These are phyloP conservation scores for Didymodactylos carnosus DNA, from an alignment of 2,888 invertebrate species.

Conservation along the genomic window DNA sequence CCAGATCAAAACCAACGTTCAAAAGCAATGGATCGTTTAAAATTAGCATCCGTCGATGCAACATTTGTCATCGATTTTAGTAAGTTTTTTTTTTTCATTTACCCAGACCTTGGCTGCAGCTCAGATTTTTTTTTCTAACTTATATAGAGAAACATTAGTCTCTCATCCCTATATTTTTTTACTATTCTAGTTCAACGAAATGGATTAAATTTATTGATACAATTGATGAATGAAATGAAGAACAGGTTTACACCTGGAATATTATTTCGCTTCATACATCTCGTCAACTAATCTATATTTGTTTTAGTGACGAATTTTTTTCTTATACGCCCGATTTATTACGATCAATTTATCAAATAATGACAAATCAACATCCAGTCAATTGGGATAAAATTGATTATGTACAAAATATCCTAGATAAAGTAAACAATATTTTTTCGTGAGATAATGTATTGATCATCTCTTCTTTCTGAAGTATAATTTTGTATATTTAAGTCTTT, in stretches of 20 bases:
- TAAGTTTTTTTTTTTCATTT: no score
- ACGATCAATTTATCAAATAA: neutral
- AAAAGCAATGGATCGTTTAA: neutral
- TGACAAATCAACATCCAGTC: neutral
- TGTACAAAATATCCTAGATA: neutral
- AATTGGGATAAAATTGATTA: neutral
- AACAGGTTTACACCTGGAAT: no score
- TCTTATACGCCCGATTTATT: neutral
- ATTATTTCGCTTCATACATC: no score
- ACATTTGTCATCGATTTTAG: neutral
- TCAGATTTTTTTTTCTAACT: no score
- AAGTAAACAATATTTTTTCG: neutral
- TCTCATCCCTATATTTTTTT: no score
- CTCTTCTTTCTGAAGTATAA: no score
- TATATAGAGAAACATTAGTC: no score
- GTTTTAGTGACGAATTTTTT: neutral
- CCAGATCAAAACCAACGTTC: neutral
- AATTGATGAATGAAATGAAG: neutral
- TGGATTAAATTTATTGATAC: neutral
- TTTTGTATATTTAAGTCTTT: no score
- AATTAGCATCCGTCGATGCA: neutral
- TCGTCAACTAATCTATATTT: no score
- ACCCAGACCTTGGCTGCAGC: no score
- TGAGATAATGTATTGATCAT: no score
- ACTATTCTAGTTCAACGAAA: neutral